Base-by-base conservation (phyloP, 1,140 invertebrate genomes). In the Panagrolaimus sp. region DNA sequence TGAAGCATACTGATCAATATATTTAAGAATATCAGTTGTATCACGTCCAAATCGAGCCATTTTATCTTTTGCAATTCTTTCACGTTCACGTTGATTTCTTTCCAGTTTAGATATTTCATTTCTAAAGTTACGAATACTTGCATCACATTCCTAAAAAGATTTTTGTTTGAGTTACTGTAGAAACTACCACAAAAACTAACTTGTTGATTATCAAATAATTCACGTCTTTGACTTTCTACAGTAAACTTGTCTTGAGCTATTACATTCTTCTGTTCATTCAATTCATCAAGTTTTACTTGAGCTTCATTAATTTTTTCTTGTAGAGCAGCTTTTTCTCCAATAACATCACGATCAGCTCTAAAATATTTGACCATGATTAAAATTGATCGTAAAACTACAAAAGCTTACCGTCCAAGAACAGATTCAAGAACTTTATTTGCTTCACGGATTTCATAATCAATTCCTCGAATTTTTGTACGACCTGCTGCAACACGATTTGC, bases 41-140 rank as follows among this genome's bases (percentile, higher is more conserved):
- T 73, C 62, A 44, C 8, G 4, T 5, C 72, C 72, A 38, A 73
- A 66, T n/a, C 73, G 16, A 9, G 68, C 69, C 14, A 72, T 57
- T 27, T 25, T 13, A 23, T 57, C 51, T 16, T 20, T 13, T 27
- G 51, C 51, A 9, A 57, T 0, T 57, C 20, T 13, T 20, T 14
- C 51, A n/a, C 9, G 20, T 57, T 57, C 14, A 11, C 27, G 20
- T 27, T 57, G 20, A 13, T 57, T 16, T 1, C 51, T 14, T 16
- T 57, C 9, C 0, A 57, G 9, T 20, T 16, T 16, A 2, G 20
- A 20, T 5, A 57, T 57, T 20, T 57, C 51, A 57, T n/a, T 38
- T 38, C 31, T 2, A 38, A 38, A 38, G 7, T 38, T 38, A 4
- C 31, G 31, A 38, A 38, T 38, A 38, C 7, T 38, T 38, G 31